Conservation (phyloP, 2,113 vertebrate species). For the Nannobrachium achirus region DNA sequence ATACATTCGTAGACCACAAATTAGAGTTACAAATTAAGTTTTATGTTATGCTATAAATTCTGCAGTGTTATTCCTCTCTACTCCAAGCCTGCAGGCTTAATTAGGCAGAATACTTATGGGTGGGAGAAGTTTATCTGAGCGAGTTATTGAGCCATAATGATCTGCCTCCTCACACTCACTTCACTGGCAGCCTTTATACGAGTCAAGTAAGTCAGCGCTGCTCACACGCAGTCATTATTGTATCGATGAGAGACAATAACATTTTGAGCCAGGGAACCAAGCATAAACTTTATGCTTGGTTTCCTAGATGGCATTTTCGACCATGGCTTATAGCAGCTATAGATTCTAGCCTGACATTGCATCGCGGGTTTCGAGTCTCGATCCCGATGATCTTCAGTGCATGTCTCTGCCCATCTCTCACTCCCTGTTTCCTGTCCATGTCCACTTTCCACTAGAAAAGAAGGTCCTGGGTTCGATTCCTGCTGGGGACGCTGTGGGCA, state of each 20-base stretch:
- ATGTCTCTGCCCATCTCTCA: too few relatives aligned
- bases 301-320: too few relatives aligned
- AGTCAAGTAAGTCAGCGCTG: constrained; percentile 29
- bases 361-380: too few relatives aligned
- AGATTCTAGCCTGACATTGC: too few relatives aligned
- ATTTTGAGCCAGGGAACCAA: constrained; percentile 19
- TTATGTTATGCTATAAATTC: too few relatives aligned
- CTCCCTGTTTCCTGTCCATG: too few relatives aligned
- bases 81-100: constrained; percentile 59
- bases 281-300: too few relatives aligned
- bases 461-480: too few relatives aligned
- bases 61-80: constrained; percentile 37
- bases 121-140: constrained; percentile 53
- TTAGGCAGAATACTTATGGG: constrained; percentile 48
- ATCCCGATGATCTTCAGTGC: too few relatives aligned
- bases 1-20: background rate
- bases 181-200: constrained; percentile 34
- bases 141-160: constrained; percentile 56
- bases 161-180: constrained; percentile 42
- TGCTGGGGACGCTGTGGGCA: too few relatives aligned
- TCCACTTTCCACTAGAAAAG: too few relatives aligned
- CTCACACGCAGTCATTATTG: constrained; percentile 60
- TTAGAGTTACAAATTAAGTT: background rate
- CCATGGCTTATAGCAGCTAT: too few relatives aligned
- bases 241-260: constrained; percentile 49